These are phyloP conservation scores for Teleogryllus oceanicus DNA, from an alignment of 2,888 invertebrate species.

Conservation along the genomic window DNA sequence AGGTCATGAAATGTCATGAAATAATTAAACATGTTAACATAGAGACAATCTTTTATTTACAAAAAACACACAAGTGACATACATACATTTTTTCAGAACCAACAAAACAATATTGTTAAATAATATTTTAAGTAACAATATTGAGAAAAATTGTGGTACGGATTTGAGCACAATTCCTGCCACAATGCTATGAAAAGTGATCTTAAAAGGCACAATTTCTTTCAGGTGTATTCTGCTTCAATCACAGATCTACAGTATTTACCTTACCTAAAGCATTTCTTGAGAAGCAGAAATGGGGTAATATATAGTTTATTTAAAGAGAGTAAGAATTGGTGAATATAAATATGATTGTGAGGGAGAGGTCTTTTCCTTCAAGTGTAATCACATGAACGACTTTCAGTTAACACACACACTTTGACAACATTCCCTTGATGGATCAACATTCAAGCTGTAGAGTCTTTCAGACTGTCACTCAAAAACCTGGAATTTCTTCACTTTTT, in stretches of 20 bases:
- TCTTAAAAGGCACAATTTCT: background rate
- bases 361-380: background rate
- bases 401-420: constrained; percentile 18
- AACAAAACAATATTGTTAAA: constrained; percentile 26
- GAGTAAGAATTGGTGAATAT: background rate
- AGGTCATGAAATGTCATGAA: background rate
- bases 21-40: background rate
- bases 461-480: background rate
- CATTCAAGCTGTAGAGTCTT: constrained; percentile 1
- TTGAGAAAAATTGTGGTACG: background rate
- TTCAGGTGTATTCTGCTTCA: background rate
- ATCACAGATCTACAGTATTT: constrained; percentile 22
- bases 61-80: constrained; percentile 35
- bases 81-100: constrained; percentile 34
- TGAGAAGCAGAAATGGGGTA: background rate
- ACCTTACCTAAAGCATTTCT: background rate
- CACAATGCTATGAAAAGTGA: background rate
- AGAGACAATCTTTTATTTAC: constrained; percentile 35
- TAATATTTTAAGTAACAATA: constrained; percentile 4
- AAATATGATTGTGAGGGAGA: background rate
- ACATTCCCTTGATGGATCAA: constrained; percentile 4
- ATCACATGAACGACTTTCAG: background rate
- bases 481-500: constrained; percentile 48
- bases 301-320: background rate
- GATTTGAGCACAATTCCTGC: background rate